Conservation (phyloP, 1,140 invertebrate genomes). For the Frieseomelitta varia region DNA sequence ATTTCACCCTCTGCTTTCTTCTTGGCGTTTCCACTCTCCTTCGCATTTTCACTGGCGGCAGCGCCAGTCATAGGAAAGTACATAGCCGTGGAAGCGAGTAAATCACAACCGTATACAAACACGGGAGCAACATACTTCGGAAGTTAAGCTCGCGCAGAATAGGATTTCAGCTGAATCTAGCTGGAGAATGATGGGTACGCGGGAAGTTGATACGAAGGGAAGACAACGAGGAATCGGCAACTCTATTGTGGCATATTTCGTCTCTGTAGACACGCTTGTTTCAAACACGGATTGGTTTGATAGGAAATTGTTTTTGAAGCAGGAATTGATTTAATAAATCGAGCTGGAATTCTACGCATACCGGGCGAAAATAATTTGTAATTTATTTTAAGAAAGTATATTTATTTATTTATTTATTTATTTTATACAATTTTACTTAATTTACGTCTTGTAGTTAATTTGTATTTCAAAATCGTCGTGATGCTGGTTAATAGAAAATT, state of each 20-base stretch:
- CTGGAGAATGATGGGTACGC: conserved; percentile 43
- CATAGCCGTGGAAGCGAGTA: conserved; percentile 67
- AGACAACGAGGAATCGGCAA: conserved; percentile 62
- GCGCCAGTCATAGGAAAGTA: conserved; percentile 16
- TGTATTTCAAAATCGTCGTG: too few species aligned
- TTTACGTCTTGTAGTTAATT: too few species aligned
- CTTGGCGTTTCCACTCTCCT: conserved; percentile 5
- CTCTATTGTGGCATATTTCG: conserved; percentile 40
- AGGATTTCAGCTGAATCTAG: conserved; percentile 39
- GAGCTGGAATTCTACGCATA: background rate
- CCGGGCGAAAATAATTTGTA: too few species aligned
- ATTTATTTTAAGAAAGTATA: too few species aligned
- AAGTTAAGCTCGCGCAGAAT: conserved; percentile 70
- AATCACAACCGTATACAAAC: conserved; percentile 76
- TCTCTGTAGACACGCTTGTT: background rate
- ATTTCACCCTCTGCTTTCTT: conserved; percentile 61
- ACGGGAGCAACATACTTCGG: conserved; percentile 72
- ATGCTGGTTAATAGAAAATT: too few species aligned
- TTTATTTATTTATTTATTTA: too few species aligned
- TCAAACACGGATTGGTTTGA: background rate
- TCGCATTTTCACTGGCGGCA: conserved; percentile 19
- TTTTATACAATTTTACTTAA: too few species aligned
- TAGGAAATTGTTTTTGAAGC: background rate
- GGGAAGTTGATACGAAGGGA: conserved; percentile 31
- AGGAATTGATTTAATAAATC: background rate